Percentiles rank a stretch among this genome's conserved stretches.
phyloP scores from a whole-genome alignment of 2,797 vertebrate species.

The Loris lydekkerianus region DNA sequence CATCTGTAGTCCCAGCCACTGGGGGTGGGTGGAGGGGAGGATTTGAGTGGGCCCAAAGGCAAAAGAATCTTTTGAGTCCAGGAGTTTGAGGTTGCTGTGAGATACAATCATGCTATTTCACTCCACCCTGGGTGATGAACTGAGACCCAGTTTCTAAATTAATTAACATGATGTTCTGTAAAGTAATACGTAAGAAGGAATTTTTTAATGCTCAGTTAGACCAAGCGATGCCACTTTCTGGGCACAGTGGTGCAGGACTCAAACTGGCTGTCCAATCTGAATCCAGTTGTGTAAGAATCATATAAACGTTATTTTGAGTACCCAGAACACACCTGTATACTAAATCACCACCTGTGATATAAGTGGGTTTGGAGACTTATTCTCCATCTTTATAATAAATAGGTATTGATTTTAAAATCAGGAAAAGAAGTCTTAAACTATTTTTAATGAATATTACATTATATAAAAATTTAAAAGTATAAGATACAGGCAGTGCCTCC shows the following conservation, averaged over 20 bases:
- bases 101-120: neutral
- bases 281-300: neutral
- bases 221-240: neutral
- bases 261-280: neutral
- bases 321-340: neutral
- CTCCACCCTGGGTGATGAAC: neutral
- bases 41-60: neutral
- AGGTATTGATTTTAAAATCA: constrained; percentile 9
- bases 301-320: neutral
- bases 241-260: neutral
- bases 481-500: neutral
- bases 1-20: neutral
- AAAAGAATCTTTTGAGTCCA: neutral
- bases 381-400: constrained; percentile 9
- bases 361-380: neutral
- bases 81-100: neutral
- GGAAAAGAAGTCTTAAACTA: neutral
- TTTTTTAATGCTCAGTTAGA: neutral
- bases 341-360: neutral
- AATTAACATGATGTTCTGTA: neutral
- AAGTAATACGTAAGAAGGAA: neutral
- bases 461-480: constrained; percentile 8
- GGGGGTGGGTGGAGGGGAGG: too few species aligned
- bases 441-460: neutral
- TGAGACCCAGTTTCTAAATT: neutral